Evolutionary conservation across 2,113 vertebrate species (phyloP).

Genomic region (Cheilinus undulatus): DNA sequence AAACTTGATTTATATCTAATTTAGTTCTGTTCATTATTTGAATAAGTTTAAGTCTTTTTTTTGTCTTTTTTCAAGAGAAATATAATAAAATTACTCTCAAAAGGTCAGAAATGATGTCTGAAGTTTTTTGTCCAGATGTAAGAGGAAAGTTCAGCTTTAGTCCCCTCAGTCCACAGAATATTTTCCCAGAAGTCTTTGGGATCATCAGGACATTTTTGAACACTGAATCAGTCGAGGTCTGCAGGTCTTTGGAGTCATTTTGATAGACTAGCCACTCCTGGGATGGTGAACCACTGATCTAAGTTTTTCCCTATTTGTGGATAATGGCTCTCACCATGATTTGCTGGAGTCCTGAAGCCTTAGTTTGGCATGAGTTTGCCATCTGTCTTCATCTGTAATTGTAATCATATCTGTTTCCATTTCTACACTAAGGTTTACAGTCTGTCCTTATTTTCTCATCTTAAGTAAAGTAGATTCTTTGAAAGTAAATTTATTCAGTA

Average conservation of each 20-base stretch:
- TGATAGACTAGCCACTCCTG: too few species aligned
- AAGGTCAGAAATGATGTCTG: neutral
- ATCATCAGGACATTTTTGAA: too few species aligned
- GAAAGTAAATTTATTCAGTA: slow-evolving; percentile 2
- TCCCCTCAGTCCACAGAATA: too few species aligned
- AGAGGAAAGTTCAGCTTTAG: too few species aligned
- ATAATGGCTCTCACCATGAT: too few species aligned
- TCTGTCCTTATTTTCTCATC: neutral
- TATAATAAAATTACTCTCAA: slow-evolving; percentile 24
- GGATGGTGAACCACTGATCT: too few species aligned
- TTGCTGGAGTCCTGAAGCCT: too few species aligned
- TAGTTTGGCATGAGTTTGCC: too few species aligned
- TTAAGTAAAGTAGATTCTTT: neutral
- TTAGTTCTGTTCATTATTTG: slow-evolving; percentile 28
- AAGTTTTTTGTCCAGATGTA: neutral
- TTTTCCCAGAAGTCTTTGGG: too few species aligned
- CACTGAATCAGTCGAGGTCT: too few species aligned
- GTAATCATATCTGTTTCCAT: neutral
- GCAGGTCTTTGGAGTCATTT: too few species aligned
- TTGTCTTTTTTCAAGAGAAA: slow-evolving; percentile 30
- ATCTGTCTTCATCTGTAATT: neutral
- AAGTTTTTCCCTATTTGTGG: too few species aligned
- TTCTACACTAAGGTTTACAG: neutral
- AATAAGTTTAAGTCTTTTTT: slow-evolving; percentile 9
- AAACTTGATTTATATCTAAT: slow-evolving; percentile 23